phyloP scores from a whole-genome alignment of 92 coral and sea anemone genomes.

The Hydrozoanthus gracilis region DNA sequence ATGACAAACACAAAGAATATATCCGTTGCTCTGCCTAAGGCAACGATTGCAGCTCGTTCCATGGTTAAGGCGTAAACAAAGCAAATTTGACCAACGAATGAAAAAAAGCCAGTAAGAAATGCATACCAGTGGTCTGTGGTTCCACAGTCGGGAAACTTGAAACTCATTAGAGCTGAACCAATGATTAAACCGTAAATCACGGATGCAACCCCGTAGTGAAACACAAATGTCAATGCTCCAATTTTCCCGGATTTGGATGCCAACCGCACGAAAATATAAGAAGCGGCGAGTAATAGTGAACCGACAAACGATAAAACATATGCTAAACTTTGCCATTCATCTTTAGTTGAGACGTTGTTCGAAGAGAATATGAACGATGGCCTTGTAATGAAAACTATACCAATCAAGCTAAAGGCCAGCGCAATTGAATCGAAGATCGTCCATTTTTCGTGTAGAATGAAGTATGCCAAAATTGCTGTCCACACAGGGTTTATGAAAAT shows the following conservation, averaged over 20 bases:
- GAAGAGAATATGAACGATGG: slow-evolving; percentile 46
- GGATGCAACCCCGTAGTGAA: slow-evolving; percentile 56
- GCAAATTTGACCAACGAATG: slow-evolving; percentile 48
- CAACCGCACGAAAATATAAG: slow-evolving; percentile 32
- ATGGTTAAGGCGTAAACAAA: slow-evolving; percentile 43
- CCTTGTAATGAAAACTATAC: slow-evolving; percentile 63
- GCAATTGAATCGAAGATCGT: slow-evolving; percentile 61
- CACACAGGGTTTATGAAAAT: slow-evolving; percentile 70
- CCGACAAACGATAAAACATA: slow-evolving; percentile 41
- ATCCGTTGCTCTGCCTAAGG: slow-evolving; percentile 64
- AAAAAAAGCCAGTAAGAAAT: background rate
- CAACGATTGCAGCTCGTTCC: slow-evolving; percentile 63
- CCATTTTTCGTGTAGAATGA: slow-evolving; percentile 67
- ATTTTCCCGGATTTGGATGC: background rate
- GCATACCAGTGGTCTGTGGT: slow-evolving; percentile 37
- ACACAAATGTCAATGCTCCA: slow-evolving; percentile 48
- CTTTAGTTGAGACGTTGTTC: background rate
- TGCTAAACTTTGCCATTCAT: slow-evolving; percentile 18
- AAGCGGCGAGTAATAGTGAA: slow-evolving; percentile 29
- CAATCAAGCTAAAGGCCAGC: slow-evolving; percentile 53
- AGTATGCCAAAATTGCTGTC: slow-evolving; percentile 69
- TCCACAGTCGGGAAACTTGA: slow-evolving; percentile 54
- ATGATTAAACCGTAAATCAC: background rate
- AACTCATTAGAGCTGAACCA: slow-evolving; percentile 6
- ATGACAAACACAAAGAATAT: slow-evolving; percentile 61